Evolutionary conservation across 2,797 vertebrate genomes (phyloP).

Genomic region (Cuculus canorus): DNA sequence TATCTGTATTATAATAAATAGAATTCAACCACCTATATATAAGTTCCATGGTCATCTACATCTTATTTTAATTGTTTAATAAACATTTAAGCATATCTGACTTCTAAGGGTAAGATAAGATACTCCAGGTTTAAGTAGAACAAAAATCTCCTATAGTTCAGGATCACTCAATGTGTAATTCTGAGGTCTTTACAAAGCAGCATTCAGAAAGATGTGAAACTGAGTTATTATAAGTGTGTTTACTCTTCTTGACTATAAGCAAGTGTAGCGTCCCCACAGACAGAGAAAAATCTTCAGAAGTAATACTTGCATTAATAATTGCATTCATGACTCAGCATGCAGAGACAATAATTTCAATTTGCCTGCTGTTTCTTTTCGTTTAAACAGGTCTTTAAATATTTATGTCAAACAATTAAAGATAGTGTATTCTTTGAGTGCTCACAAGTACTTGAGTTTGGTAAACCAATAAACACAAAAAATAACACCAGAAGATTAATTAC

Average conservation of each 20-base stretch:
- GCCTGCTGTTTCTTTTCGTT: background rate
- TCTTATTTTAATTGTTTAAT: background rate
- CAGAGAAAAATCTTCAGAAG: background rate
- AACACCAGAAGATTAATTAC: background rate
- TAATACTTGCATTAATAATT: background rate
- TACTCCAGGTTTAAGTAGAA: background rate
- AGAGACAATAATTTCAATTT: background rate
- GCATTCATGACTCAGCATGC: background rate
- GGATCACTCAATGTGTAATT: background rate
- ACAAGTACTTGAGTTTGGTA: background rate
- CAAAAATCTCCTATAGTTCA: background rate
- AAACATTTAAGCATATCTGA: background rate
- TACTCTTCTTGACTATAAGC: background rate
- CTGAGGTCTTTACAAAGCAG: background rate
- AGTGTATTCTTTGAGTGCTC: background rate
- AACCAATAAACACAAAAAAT: background rate
- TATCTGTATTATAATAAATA: background rate
- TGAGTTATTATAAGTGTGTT: background rate
- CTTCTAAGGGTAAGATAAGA: background rate
- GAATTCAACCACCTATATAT: background rate
- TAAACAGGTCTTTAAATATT: background rate
- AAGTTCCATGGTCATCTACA: background rate
- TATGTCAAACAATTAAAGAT: background rate
- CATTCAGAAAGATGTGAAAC: background rate
- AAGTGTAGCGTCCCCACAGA: too few species aligned